phyloP scores from a whole-genome alignment of 2,113 vertebrate genomes.

The Sebastes fasciatus region DNA sequence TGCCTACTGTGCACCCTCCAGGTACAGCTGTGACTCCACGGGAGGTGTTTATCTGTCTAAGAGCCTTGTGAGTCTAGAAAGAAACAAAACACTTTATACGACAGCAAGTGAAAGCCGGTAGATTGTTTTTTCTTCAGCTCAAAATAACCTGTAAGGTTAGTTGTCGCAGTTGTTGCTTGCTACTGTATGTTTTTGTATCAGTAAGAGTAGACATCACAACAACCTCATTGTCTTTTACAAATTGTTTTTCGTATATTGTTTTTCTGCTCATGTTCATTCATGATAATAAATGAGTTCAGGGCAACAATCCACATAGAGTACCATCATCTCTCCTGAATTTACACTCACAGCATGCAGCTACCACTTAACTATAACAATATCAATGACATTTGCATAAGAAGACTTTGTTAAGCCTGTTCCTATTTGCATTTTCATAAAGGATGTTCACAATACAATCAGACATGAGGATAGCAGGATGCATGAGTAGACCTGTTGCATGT shows the following conservation, averaged over 20 bases:
- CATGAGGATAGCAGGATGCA: neutral
- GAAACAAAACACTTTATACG: neutral
- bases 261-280: neutral
- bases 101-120: neutral
- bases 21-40: no score
- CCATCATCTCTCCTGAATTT: neutral
- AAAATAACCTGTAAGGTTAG: neutral
- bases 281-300: constrained; percentile 12
- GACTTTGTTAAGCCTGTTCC: neutral
- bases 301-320: neutral
- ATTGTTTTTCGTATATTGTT: neutral
- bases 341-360: neutral
- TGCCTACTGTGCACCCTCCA: neutral
- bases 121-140: constrained; percentile 21
- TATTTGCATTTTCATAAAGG: constrained; percentile 41
- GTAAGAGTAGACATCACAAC: neutral
- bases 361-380: neutral
- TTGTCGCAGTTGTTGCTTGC: neutral
- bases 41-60: neutral
- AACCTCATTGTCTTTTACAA: neutral
- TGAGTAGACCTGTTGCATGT: neutral
- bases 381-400: constrained; percentile 14
- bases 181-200: neutral
- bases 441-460: neutral
- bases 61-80: neutral